phyloP scores from a whole-genome alignment of 2,888 invertebrate genomes.

The Ditula angustiorana region DNA sequence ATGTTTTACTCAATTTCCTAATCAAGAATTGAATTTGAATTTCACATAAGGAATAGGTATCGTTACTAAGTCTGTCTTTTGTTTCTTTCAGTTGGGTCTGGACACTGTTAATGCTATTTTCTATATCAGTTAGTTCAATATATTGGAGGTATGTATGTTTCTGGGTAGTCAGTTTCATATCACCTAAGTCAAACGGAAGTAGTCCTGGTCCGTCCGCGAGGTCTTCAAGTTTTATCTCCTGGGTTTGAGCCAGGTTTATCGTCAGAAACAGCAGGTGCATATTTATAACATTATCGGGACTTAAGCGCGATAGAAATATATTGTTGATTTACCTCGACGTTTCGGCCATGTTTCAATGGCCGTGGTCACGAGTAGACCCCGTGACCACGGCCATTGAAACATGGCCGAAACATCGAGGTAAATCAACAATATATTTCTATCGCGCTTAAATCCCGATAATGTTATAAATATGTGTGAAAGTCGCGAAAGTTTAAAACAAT shows the following conservation, averaged over 20 bases:
- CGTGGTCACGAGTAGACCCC: too few species aligned
- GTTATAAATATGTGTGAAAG: too few species aligned
- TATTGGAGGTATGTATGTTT: conserved; percentile 43
- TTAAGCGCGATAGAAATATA: too few species aligned
- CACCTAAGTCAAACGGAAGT: conserved; percentile 39
- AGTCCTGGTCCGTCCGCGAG: conserved; percentile 38
- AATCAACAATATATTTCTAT: too few species aligned
- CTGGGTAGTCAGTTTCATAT: conserved; percentile 34
- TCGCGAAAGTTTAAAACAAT: too few species aligned
- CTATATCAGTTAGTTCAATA: conserved; percentile 36
- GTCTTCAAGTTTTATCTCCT: conserved; percentile 39
- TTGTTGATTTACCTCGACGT: too few species aligned
- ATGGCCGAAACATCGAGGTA: too few species aligned
- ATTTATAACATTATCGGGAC: too few species aligned
- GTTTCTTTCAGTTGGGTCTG: conserved; percentile 14
- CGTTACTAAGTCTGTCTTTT: conserved; percentile 4
- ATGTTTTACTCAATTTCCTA: conserved; percentile 20
- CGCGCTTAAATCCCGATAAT: too few species aligned
- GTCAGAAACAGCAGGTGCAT: background rate
- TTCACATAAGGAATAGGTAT: conserved; percentile 24
- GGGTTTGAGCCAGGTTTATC: background rate
- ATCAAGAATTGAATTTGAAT: conserved; percentile 25
- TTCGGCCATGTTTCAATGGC: too few species aligned
- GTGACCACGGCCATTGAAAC: too few species aligned
- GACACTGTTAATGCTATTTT: conserved; percentile 21